Evolutionary conservation across 53 echinoderm and acorn worm species (phyloP).

Genomic region (Echinometra lucunter): DNA sequence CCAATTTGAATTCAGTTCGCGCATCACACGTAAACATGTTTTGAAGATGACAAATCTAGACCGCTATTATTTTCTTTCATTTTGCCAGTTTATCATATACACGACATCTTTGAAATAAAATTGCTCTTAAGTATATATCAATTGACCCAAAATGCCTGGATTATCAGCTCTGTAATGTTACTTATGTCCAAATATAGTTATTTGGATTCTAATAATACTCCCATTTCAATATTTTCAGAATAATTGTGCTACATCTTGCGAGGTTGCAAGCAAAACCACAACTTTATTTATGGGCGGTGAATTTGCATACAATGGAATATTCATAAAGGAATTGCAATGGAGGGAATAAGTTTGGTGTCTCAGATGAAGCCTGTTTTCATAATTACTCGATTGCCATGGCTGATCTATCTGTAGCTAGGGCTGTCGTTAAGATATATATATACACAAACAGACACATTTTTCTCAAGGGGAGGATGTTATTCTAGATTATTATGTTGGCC

Average conservation of each 20-base stretch:
- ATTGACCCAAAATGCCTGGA: not conserved
- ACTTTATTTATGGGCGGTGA: not conserved
- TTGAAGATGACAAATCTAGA: not conserved
- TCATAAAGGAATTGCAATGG: not conserved
- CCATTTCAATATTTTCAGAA: not conserved
- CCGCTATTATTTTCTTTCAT: not conserved
- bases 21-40: slow-evolving; percentile 3
- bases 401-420: too few species aligned
- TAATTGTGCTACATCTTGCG: not conserved
- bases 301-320: slow-evolving; percentile 16
- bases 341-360: not conserved
- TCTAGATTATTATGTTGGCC: too few species aligned
- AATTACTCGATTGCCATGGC: too few species aligned
- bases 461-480: too few species aligned
- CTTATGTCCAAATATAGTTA: not conserved
- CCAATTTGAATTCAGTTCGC: not conserved
- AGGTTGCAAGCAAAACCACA: not conserved
- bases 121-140: not conserved
- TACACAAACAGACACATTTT: too few species aligned
- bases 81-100: not conserved
- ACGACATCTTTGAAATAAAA: not conserved
- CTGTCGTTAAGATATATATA: too few species aligned
- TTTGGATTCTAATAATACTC: not conserved
- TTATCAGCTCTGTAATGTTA: not conserved
- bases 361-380: not conserved